Conservation (phyloP, 2,113 vertebrate genomes). For the Pelusios castaneus region DNA sequence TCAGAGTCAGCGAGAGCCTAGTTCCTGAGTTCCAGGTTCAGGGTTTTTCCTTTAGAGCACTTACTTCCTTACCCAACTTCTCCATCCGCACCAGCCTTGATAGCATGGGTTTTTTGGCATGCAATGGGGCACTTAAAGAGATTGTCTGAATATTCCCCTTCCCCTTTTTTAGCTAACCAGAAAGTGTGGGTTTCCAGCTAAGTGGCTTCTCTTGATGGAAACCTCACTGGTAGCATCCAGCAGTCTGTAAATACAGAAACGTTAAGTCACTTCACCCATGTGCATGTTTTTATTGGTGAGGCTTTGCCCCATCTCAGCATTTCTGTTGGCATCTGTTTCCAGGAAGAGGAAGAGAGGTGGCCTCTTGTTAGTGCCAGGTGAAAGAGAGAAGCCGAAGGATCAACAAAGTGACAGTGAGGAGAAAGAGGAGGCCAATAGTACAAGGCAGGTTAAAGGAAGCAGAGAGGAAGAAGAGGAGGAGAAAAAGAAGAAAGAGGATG, state of each 20-base stretch:
- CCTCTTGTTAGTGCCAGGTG: constrained; percentile 74
- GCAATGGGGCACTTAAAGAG: background rate
- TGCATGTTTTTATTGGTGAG: background rate
- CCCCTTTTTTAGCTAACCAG: background rate
- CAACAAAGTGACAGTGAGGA: constrained; percentile 48
- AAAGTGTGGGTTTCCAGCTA: no score
- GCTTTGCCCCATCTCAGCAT: background rate
- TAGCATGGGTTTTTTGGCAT: background rate
- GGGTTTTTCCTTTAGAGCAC: background rate
- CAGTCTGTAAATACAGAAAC: background rate
- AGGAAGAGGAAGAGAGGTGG: constrained; percentile 88
- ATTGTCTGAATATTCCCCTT: fast-evolving
- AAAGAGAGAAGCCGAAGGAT: constrained; percentile 34
- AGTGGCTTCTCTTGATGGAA: background rate
- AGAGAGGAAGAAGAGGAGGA: constrained; percentile 61
- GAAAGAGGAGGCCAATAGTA: constrained; percentile 37
- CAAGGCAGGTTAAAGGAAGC: background rate
- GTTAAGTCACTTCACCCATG: fast-evolving
- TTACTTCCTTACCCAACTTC: fast-evolving
- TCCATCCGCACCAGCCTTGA: background rate
- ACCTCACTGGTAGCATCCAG: fast-evolving
- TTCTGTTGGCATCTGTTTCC: background rate
- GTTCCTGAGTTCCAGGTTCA: background rate
- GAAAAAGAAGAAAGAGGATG: constrained; percentile 89
- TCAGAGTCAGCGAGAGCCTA: background rate